Conservation (phyloP, 2,888 invertebrate species). For the Diaphora mendica region DNA sequence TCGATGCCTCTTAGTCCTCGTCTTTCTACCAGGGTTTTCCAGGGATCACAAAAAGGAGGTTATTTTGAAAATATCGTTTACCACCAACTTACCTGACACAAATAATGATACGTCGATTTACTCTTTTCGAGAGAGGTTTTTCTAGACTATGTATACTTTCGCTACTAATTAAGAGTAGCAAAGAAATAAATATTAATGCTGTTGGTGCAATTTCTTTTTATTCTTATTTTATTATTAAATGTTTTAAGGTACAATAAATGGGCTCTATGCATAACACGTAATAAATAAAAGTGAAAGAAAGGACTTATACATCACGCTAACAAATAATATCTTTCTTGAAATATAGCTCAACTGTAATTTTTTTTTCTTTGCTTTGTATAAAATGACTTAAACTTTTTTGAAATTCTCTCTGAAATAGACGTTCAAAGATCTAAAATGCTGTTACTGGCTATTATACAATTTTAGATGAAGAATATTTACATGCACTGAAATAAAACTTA, state of each 20-base stretch:
- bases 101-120: too few relatives aligned
- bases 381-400: not conserved
- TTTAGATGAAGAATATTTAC: not conserved
- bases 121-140: too few relatives aligned
- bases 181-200: too few relatives aligned
- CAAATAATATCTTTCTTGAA: not conserved
- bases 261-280: not conserved
- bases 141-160: too few relatives aligned
- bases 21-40: not conserved
- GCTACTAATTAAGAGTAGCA: too few relatives aligned
- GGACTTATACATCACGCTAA: not conserved
- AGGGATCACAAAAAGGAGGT: not conserved
- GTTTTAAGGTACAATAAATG: not conserved
- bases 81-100: too few relatives aligned
- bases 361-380: not conserved
- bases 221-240: too few relatives aligned
- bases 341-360: not conserved
- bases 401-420: not conserved
- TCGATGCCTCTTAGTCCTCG: not conserved
- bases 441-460: not conserved
- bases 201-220: too few relatives aligned
- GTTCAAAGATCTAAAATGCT: not conserved
- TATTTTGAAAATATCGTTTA: not conserved
- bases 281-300: not conserved
- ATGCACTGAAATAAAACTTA: not conserved